Evolutionary conservation across 2,113 vertebrate genomes (phyloP).

Genomic region (Petrocephalus microphthalmus): DNA sequence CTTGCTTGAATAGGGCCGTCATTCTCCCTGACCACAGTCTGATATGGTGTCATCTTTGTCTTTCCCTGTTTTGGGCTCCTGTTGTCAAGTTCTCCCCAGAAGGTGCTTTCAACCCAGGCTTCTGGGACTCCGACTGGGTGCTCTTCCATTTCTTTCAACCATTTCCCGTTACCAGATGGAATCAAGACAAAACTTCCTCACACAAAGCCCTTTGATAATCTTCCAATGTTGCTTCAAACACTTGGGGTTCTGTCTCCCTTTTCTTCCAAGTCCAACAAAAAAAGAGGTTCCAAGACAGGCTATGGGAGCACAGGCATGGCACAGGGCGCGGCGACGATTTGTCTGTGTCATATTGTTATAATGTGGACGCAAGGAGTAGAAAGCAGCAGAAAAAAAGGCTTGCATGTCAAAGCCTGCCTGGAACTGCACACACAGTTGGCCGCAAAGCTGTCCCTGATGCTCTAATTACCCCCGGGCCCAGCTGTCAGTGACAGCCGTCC

Average conservation of each 20-base stretch:
- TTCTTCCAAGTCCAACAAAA: background rate
- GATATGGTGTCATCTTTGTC: constrained; percentile 27
- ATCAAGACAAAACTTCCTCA: constrained; percentile 40
- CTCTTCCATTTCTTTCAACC: constrained; percentile 57
- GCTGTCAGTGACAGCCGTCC: constrained; percentile 41
- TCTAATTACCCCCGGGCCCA: constrained; percentile 37
- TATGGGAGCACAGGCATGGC: background rate
- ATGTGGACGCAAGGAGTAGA: background rate
- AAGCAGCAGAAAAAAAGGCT: background rate
- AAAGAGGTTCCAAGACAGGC: background rate
- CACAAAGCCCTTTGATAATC: constrained; percentile 38
- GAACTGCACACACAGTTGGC: constrained; percentile 43
- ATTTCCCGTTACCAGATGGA: constrained; percentile 63
- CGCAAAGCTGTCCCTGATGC: constrained; percentile 39
- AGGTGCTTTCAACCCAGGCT: constrained; percentile 54
- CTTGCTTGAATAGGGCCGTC: background rate
- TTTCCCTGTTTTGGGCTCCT: constrained; percentile 35
- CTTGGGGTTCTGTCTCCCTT: constrained; percentile 26
- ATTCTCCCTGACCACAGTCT: background rate
- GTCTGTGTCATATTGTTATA: background rate
- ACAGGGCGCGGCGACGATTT: background rate
- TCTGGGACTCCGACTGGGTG: constrained; percentile 53
- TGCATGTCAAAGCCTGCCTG: constrained; percentile 31
- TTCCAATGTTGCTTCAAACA: constrained; percentile 36
- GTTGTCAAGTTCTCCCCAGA: constrained; percentile 47